A percentile compares a stretch with the other conserved stretches of the same genome.
These are phyloP conservation scores for Podabrus alpinus DNA, from an alignment of 2,888 invertebrate genomes.

Conservation along the genomic window DNA sequence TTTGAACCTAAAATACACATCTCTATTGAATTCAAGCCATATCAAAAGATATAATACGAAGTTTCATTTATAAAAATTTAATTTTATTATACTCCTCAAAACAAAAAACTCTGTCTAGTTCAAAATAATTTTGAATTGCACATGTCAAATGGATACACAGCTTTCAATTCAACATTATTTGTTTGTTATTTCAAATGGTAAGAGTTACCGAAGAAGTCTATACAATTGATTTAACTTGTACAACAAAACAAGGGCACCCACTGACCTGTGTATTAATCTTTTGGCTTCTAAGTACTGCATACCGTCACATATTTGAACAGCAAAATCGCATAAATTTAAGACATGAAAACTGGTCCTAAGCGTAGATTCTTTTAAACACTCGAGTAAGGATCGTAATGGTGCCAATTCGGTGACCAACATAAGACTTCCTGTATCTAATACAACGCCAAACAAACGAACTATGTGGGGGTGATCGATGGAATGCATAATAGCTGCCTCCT, in stretches of 20 bases:
- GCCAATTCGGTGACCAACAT: slow-evolving; percentile 86
- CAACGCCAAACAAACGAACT: slow-evolving; percentile 96
- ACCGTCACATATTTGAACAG: slow-evolving; percentile 94
- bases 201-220: no score
- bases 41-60: no score
- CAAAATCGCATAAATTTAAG: slow-evolving; percentile 90
- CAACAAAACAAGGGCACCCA: not conserved
- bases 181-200: no score
- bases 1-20: no score
- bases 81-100: no score
- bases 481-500: slow-evolving; percentile 98
- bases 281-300: slow-evolving; percentile 97
- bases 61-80: no score
- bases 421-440: slow-evolving; percentile 79
- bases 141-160: no score
- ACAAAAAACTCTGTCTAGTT: no score
- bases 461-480: slow-evolving; percentile 96
- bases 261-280: slow-evolving; percentile 88
- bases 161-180: no score
- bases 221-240: not conserved
- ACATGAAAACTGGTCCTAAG: slow-evolving; percentile 91
- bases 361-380: slow-evolving; percentile 93
- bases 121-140: no score
- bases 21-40: no score
- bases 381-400: slow-evolving; percentile 89